Evolutionary conservation across 2,113 vertebrate species (phyloP).

Genomic region (Chrysochloris asiatica): DNA sequence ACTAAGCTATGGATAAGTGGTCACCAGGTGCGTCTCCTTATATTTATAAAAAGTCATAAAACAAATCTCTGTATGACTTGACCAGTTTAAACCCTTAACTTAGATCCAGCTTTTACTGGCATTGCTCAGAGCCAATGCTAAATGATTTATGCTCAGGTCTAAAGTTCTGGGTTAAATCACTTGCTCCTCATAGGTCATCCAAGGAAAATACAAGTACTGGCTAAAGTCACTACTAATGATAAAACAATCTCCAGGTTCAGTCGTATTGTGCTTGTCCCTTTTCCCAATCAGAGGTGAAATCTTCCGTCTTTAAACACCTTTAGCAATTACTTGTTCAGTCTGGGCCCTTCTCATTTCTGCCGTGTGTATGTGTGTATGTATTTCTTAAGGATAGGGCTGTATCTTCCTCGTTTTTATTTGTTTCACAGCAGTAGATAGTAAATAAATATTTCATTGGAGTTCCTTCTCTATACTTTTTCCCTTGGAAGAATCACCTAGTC

Average conservation of each 20-base stretch:
- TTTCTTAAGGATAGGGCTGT: neutral
- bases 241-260: neutral
- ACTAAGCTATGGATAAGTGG: neutral
- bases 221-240: neutral
- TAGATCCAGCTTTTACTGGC: neutral
- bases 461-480: neutral
- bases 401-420: neutral
- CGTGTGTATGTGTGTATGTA: neutral
- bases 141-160: neutral
- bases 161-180: neutral
- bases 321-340: neutral
- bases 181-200: neutral
- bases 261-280: neutral
- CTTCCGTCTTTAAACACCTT: neutral
- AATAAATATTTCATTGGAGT: neutral
- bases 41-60: neutral
- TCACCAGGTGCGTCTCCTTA: neutral
- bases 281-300: neutral
- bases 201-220: constrained; percentile 13
- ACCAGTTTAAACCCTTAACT: neutral
- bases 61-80: constrained; percentile 15
- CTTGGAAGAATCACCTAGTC: neutral
- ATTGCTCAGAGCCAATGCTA: constrained; percentile 19
- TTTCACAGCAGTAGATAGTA: neutral
- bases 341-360: neutral